Base-by-base conservation (phyloP, 2,888 invertebrate species). In the Callyntrura guangdongensis region DNA sequence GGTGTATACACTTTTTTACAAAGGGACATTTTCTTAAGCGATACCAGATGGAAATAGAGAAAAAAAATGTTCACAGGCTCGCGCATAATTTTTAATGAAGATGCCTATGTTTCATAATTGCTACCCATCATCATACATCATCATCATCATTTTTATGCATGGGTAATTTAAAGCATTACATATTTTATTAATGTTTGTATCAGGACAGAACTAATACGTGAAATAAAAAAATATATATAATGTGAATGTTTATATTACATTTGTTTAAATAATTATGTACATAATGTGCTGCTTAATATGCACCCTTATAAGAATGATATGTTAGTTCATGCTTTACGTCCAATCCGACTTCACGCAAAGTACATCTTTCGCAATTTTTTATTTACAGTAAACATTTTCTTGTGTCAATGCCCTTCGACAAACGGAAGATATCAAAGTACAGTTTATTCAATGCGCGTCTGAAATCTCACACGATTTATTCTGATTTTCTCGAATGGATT, bases 91-190 rank as follows among this genome's bases (percentile, higher is more conserved):
- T 45, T 61, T 49, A 47, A 49, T 74, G 20, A 69, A 72, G 56
- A 89, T 64, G 56, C 56, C 25, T 74, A 79, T 25, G 27, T 27
- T 56, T 83, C 22, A 45, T 89, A 85, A 89, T 79, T 84, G 61
- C 85, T 56, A 2, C 17, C 53, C 56, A 84, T 89, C 85, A 89
- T 89, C 79, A 79, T 79, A 67, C 53, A 79, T 89, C 72, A 89
- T n/a, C n/a, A n/a, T n/a, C n/a, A n/a, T 81, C n/a, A 36, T 74
- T 56, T 86, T 45, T 72, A 53, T 59, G 45, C 20, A 74, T 74
- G n/a, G n/a, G n/a, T n/a, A 79, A 79, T 79, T n/a, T 79, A 56
- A 56, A 79, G n/a, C n/a, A n/a, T n/a, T n/a, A n/a, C n/a, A n/a
- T n/a, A 56, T 79, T 14, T 45, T 56, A 56, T 53, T 53, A 79